Base-by-base conservation (phyloP, 2,888 invertebrate genomes). In the Physocephala rufipes region DNA sequence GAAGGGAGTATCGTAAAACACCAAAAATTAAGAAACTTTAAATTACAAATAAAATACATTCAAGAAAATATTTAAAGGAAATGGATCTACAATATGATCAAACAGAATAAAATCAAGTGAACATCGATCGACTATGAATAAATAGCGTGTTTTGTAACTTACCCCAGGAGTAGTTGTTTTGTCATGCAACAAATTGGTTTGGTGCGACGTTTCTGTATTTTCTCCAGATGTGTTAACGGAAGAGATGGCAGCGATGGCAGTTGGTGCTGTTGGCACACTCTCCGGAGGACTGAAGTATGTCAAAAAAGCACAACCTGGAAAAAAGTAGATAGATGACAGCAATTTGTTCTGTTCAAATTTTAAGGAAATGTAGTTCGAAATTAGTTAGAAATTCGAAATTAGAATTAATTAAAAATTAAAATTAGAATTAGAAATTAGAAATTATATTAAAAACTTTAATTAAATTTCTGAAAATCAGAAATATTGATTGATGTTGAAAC, bases 81-180 rank as follows among this genome's bases (percentile, higher is more conserved):
- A 58, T 12, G n/a, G n/a, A n/a, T 26, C 13, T 21, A 12, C n/a
- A 53, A n/a, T 4, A n/a, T 19, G 21, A n/a, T n/a, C n/a, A n/a
- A n/a, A n/a, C n/a, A 7, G 53, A 53, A 28, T 28, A 58, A 58
- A 28, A 58, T 26, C 24, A 58, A 26, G 24, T 26, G 58, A 16
- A 58, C 58, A 58, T 53, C 53, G 53, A 53, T 53, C 21, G 53
- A 12, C 12, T n/a, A n/a, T 19, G 13, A 9, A n/a, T 19, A 53
- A 19, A 19, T n/a, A 47, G n/a, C 2, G 16, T 16, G 5, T 16
- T 26, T 7, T 26, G 26, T 1, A 9, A 92, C 96, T 95, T 87
- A 98, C 97, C 95, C 97, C 97, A 88, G 97, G 96, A 89, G 98
- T 90, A 87, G 97, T 96, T 90, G 96, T 94, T 91, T 97, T 97